These are phyloP conservation scores for Garra rufa DNA, from an alignment of 2,113 vertebrate genomes.

Conservation along the genomic window DNA sequence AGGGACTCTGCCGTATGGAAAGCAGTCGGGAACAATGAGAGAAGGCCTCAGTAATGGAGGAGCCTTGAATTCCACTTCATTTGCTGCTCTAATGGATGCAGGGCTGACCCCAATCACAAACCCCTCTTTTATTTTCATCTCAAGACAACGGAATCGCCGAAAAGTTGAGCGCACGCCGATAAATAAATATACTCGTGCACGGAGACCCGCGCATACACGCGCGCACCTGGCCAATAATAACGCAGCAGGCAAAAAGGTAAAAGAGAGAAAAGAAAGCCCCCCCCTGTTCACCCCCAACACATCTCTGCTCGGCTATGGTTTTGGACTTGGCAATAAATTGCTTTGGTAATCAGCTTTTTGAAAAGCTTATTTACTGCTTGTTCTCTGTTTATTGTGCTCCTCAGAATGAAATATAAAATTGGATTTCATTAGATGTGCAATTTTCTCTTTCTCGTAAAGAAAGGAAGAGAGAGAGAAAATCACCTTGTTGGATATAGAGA, in stretches of 20 bases:
- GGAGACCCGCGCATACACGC: background rate
- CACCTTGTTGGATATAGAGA: conserved; percentile 72
- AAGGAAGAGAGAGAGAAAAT: conserved; percentile 61
- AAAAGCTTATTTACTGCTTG: conserved; percentile 85
- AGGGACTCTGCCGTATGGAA: conserved; percentile 67
- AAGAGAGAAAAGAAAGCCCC: conserved; percentile 72
- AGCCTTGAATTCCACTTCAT: conserved; percentile 81
- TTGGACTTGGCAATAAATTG: conserved; percentile 82
- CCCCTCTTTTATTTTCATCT: conserved; percentile 78
- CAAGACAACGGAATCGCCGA: conserved; percentile 70
- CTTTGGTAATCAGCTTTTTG: conserved; percentile 84
- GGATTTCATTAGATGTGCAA: conserved; percentile 83
- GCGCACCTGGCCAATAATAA: conserved; percentile 77
- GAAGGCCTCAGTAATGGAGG: conserved; percentile 78
- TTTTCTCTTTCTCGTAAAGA: conserved; percentile 75
- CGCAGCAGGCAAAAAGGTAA: conserved; percentile 77
- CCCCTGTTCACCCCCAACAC: conserved; percentile 55
- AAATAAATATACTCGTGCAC: conserved; percentile 3
- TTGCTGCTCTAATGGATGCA: conserved; percentile 83
- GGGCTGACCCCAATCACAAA: conserved; percentile 89
- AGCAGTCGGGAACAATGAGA: conserved; percentile 71
- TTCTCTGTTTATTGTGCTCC: conserved; percentile 83
- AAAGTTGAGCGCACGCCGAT: conserved; percentile 77
- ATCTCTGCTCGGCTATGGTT: conserved; percentile 73
- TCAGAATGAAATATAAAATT: conserved; percentile 81